phyloP scores from a whole-genome alignment of 2,113 vertebrate genomes.

The Cyanoliseus patagonus region DNA sequence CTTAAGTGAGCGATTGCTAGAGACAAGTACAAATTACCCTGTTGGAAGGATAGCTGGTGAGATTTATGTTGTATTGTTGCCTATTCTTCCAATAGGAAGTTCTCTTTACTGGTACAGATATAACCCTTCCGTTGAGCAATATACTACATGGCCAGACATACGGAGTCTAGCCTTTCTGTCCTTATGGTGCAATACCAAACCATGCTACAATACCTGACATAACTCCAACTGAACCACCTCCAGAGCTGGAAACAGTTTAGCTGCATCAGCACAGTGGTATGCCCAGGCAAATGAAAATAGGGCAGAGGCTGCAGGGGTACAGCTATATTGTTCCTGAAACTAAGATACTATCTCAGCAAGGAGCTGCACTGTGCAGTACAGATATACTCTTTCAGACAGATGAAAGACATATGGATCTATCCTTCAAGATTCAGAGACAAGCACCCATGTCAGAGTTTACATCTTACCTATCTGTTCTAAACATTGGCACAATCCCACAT shows the following conservation, averaged over 20 bases:
- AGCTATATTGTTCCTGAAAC: slow-evolving; percentile 48
- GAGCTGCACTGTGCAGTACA: background rate
- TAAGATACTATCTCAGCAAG: slow-evolving; percentile 40
- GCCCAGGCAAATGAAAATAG: slow-evolving; percentile 55
- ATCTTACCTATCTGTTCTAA: slow-evolving; percentile 9
- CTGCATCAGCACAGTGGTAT: slow-evolving; percentile 58
- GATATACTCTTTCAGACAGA: background rate
- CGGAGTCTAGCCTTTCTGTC: background rate
- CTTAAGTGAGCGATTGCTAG: background rate
- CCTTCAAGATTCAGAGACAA: slow-evolving; percentile 7
- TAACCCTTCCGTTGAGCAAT: background rate
- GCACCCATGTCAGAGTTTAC: background rate
- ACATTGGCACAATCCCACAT: background rate
- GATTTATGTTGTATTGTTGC: background rate
- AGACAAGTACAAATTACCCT: slow-evolving; percentile 17
- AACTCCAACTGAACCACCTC: slow-evolving; percentile 50
- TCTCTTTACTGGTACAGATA: background rate
- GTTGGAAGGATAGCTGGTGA: background rate
- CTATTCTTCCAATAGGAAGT: background rate
- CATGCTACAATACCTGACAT: slow-evolving; percentile 36
- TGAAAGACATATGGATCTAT: background rate
- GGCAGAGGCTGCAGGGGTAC: slow-evolving; percentile 41
- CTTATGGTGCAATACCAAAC: slow-evolving; percentile 35
- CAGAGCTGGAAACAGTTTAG: slow-evolving; percentile 30
- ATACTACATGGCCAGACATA: slow-evolving; percentile 9